Evolutionary conservation across 23 tunicate species (phyloP), one percentile per base, ranked within the genome.

Genomic region (Diplosoma virens): DNA sequence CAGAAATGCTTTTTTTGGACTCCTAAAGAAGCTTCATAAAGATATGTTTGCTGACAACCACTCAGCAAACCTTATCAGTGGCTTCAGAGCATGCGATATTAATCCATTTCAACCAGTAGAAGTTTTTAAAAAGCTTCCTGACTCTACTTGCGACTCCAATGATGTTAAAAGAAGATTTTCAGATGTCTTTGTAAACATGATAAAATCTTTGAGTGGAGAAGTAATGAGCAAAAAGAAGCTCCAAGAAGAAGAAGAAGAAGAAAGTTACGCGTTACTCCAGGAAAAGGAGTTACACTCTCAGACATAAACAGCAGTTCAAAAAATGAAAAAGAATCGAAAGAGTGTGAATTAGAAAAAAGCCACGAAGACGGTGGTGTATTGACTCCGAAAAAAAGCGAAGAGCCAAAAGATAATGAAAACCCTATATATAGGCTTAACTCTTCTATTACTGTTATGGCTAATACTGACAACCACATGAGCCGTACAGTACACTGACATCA

Each of bases 121-220:
- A 6, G 35, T 63, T 63, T 63, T 63, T 26, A 63, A 63, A 20
- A 63, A 63, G n/a, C 70, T 63, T 7, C 70, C 70, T 26, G 70
- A 63, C 35, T 63, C 6, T 28, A 7, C 27, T 26, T 6, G 3
- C 5, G 70, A 28, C 29, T 3, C 70, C 6, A 29, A 28, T 63
- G 33, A 26, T 26, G 33, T 63, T 63, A 11, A 30, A 28, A 28
- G 33, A 5, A 26, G 35, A 63, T 34, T 63, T 6, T 63, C 70
- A 6, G 70, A 63, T 63, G 35, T 29, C 5, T 28, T 63, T 29
- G 35, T 63, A 34, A 29, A 63, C 20, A 63, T 29, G 14, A 26
- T 63, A 36, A 63, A 63, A 36, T 28, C 70, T 26, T 26, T 63
- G 70, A 28, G 70, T 26, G 70, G 70, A 63, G 70, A n/a, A n/a